Base-by-base conservation (phyloP, 1,140 invertebrate species). In the Anastrepha ludens region DNA sequence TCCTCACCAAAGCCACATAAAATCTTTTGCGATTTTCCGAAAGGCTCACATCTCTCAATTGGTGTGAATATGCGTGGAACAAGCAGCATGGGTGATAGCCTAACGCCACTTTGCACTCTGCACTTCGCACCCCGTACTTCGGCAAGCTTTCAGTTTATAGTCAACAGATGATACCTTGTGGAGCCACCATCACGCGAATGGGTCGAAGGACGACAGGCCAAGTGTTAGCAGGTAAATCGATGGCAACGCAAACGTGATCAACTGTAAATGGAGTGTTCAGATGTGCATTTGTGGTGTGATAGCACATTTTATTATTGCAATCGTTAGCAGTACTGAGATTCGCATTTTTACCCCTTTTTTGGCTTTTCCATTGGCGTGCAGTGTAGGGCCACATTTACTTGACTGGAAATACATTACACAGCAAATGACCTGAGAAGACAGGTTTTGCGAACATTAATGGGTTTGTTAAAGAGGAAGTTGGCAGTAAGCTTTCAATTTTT, bases 241-340 rank as follows among this genome's bases (percentile, higher is more conserved):
- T 55, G 47, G n/a, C 74, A 81, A 11, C 55, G 74, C 47, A 41
- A 81, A 81, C 74, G n/a, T 50, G 50, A 81, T 58, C 44, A 81
- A 81, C 74, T 81, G 50, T 55, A 81, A 81, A 81, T 81, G 74
- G 17, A 55, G 47, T 81, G 44, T 58, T 81, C 74, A 50, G 47
- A 8, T 41, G 47, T 3, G 74, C 47, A 81, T 55, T 81, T 55
- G 74, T 20, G 74, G n/a, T 55, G 47, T 81, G 50, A 81, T 47
- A 81, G 44, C 74, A 11, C 50, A 81, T 81, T 81, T 81, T 29
- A 81, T 81, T 78, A 55, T 2, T 50, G 47, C 70, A 78, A 78
- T 55, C 70, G 74, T 81, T 81, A 55, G 74, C 74, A 11, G 20
- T 47, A 29, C 8, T 81, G 8, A 3, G 6, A 81, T 11, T 58